phyloP scores from a whole-genome alignment of 2,113 vertebrate species.

The Empidonax traillii region DNA sequence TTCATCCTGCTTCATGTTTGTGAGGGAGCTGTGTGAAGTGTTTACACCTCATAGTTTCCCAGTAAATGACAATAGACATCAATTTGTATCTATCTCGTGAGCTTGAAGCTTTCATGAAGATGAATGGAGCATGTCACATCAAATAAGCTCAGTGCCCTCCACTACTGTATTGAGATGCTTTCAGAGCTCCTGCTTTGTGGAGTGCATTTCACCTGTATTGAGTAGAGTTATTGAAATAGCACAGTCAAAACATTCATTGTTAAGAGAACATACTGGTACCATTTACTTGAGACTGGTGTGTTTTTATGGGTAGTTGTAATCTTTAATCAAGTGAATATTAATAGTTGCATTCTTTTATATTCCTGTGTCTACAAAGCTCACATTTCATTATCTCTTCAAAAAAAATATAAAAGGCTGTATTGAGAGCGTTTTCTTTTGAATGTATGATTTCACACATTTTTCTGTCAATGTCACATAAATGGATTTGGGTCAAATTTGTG shows the following conservation, averaged over 20 bases:
- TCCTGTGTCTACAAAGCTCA: neutral
- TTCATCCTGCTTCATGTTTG: neutral
- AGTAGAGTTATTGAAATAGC: neutral
- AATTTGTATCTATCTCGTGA: constrained; percentile 30
- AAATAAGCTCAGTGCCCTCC: constrained; percentile 27
- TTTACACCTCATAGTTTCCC: constrained; percentile 27
- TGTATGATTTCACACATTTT: neutral
- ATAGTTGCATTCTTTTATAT: neutral
- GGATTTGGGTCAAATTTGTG: neutral
- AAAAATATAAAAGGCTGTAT: neutral
- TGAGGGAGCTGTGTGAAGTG: neutral
- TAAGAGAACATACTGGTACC: neutral
- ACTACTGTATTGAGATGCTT: neutral
- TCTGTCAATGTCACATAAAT: neutral
- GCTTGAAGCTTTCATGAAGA: constrained; percentile 60
- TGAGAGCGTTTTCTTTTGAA: neutral
- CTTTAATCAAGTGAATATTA: neutral
- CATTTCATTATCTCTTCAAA: neutral
- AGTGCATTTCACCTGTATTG: neutral
- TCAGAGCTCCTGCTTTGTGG: neutral
- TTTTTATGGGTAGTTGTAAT: neutral
- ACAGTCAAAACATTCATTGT: neutral
- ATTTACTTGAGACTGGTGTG: neutral
- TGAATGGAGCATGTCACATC: constrained; percentile 43
- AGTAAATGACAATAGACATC: constrained; percentile 41